phyloP scores from a whole-genome alignment of 2,113 vertebrate genomes.

The Phyllopteryx taeniolatus region DNA sequence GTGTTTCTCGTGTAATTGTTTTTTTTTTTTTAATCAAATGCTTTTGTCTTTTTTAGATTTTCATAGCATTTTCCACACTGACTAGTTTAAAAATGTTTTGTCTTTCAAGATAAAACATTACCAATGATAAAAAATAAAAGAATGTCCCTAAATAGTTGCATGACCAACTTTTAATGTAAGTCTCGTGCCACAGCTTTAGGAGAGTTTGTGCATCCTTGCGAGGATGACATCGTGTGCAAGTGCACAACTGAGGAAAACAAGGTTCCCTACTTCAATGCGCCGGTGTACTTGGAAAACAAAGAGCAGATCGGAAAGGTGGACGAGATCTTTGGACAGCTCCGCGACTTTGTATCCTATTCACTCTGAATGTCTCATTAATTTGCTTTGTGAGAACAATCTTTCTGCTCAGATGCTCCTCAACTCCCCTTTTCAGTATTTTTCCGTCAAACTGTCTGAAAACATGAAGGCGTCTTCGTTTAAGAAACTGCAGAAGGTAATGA shows the following conservation, averaged over 20 bases:
- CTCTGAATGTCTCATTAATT: not conserved
- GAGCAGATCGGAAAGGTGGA: constrained; percentile 98
- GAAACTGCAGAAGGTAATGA: constrained; percentile 90
- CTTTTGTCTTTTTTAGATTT: no score
- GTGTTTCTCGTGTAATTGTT: no score
- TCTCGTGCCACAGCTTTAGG: constrained; percentile 78
- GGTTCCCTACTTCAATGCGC: constrained; percentile 97
- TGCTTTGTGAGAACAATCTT: not conserved
- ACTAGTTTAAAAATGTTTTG: not conserved
- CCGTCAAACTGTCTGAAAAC: constrained; percentile 95
- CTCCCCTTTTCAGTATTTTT: constrained; percentile 85
- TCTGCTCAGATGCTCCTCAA: constrained; percentile 71
- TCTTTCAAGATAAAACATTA: not conserved
- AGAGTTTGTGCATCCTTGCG: constrained; percentile 94
- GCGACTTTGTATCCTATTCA: constrained; percentile 91
- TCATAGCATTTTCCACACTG: no score
- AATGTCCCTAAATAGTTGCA: not conserved
- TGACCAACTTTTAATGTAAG: not conserved
- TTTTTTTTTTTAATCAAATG: no score
- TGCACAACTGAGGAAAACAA: constrained; percentile 93
- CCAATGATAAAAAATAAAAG: not conserved
- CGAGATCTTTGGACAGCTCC: constrained; percentile 95
- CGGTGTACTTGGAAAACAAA: constrained; percentile 96
- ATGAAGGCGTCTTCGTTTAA: constrained; percentile 98
- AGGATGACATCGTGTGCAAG: constrained; percentile 94